phyloP scores from a whole-genome alignment of 2,113 vertebrate species.

The Crotalus helleri region DNA sequence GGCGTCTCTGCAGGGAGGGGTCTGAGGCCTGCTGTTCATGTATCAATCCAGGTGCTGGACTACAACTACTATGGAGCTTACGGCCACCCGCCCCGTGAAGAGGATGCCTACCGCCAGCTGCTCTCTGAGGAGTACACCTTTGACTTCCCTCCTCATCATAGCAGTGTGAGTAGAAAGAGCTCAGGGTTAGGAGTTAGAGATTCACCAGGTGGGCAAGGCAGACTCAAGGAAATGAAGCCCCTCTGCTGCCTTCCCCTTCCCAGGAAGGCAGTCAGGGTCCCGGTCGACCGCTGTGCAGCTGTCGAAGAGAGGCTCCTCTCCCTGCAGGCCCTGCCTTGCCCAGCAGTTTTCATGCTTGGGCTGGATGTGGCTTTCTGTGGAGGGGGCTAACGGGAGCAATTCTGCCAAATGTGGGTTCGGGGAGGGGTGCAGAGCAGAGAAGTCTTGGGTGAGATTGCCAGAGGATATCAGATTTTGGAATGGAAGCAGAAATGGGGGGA shows the following conservation, averaged over 20 bases:
- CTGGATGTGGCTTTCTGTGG: too few species aligned
- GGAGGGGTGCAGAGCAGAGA: neutral
- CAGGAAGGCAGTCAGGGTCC: neutral
- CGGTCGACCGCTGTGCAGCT: neutral
- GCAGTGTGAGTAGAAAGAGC: slow-evolving; percentile 68
- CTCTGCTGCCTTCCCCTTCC: neutral
- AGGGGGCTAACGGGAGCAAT: neutral
- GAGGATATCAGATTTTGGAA: neutral
- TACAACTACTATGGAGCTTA: slow-evolving; percentile 93
- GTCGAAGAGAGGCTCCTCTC: neutral
- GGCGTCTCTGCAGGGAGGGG: neutral
- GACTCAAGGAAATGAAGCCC: neutral
- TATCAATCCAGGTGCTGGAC: slow-evolving; percentile 72
- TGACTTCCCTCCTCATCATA: slow-evolving; percentile 87
- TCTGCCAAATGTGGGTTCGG: neutral
- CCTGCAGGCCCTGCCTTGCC: neutral
- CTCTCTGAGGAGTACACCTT: slow-evolving; percentile 89
- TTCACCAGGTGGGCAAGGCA: neutral
- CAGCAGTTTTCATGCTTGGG: neutral
- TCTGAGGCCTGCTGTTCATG: neutral
- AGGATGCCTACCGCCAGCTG: slow-evolving; percentile 77
- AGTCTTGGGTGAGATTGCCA: neutral
- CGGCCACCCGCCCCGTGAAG: slow-evolving; percentile 57
- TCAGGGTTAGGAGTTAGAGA: neutral
- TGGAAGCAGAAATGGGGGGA: neutral